A percentile compares a stretch with the other conserved stretches of the same genome.
phyloP scores from a whole-genome alignment of 2,797 vertebrate genomes.

The Dermochelys coriacea region DNA sequence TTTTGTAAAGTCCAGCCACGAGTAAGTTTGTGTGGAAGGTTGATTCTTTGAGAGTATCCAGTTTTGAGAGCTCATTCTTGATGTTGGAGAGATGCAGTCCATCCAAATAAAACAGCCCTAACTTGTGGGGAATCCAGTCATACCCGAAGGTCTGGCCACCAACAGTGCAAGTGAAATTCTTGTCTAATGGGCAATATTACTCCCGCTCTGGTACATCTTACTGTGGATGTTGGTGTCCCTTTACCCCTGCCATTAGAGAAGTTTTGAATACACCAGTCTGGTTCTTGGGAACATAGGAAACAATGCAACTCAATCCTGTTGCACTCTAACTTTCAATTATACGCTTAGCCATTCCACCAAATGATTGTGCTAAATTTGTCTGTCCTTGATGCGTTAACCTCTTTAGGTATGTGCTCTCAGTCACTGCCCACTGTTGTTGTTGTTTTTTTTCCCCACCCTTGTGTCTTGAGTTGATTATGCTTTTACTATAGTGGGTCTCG shows the following conservation, averaged over 20 bases:
- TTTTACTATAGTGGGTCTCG: not conserved
- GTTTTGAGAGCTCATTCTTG: too few relatives aligned
- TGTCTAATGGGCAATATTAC: not conserved
- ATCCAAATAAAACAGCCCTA: not conserved
- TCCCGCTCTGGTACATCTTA: not conserved
- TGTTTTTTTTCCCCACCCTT: constrained; percentile 12
- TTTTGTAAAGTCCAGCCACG: too few relatives aligned
- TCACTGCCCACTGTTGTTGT: not conserved
- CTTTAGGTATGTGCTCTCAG: not conserved
- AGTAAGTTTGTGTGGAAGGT: too few relatives aligned
- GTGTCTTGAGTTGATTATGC: not conserved
- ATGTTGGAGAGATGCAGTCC: not conserved
- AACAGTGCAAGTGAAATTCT: not conserved
- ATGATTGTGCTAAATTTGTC: not conserved
- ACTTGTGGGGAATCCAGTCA: not conserved
- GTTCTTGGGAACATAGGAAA: not conserved
- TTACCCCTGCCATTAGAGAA: not conserved
- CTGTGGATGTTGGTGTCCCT: not conserved
- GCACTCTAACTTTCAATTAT: not conserved
- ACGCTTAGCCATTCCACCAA: accelerated
- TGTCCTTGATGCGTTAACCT: not conserved
- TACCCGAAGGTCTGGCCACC: not conserved
- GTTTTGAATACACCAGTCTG: not conserved
- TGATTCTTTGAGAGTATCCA: too few relatives aligned
- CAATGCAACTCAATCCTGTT: not conserved